A percentile compares a stretch with the other conserved stretches of the same genome.
phyloP scores from a whole-genome alignment of 2,888 invertebrate species.

The Mythimna vitellina region DNA sequence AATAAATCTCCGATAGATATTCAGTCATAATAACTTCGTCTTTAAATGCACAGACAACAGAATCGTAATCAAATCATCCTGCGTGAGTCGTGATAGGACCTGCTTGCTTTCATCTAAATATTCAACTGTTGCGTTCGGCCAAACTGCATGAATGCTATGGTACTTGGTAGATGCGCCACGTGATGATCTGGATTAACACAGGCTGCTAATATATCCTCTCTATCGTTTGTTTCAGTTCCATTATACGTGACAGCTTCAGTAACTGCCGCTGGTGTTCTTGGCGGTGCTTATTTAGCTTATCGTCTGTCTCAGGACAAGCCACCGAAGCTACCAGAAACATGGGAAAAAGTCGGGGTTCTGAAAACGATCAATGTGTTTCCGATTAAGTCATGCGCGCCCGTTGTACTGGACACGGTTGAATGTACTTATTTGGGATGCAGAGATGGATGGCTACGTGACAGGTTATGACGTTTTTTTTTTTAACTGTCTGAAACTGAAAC shows the following conservation, averaged over 20 bases:
- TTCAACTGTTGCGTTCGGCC: not conserved
- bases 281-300: slow-evolving; percentile 80
- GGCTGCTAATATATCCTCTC: slow-evolving; percentile 1
- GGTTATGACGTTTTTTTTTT: slow-evolving; percentile 67
- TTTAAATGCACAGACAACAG: too few relatives aligned
- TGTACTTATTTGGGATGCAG: slow-evolving; percentile 89
- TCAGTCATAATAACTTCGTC: too few relatives aligned
- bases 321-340: slow-evolving; percentile 83
- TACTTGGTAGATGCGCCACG: not conserved
- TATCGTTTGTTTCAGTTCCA: slow-evolving; percentile 65
- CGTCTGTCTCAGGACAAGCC: slow-evolving; percentile 70
- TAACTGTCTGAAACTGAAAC: not conserved
- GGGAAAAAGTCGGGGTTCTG: slow-evolving; percentile 91
- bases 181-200: not conserved
- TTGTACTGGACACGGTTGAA: slow-evolving; percentile 86
- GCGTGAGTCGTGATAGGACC: not conserved
- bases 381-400: slow-evolving; percentile 91
- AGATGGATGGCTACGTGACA: slow-evolving; percentile 90
- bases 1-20: too few relatives aligned
- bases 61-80: not conserved
- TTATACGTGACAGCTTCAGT: slow-evolving; percentile 74
- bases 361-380: slow-evolving; percentile 90
- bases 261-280: slow-evolving; percentile 76
- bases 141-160: too few relatives aligned
- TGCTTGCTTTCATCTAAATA: not conserved